Base-by-base conservation (phyloP, 1,140 invertebrate species). In the Cardiocondyla obscurior region DNA sequence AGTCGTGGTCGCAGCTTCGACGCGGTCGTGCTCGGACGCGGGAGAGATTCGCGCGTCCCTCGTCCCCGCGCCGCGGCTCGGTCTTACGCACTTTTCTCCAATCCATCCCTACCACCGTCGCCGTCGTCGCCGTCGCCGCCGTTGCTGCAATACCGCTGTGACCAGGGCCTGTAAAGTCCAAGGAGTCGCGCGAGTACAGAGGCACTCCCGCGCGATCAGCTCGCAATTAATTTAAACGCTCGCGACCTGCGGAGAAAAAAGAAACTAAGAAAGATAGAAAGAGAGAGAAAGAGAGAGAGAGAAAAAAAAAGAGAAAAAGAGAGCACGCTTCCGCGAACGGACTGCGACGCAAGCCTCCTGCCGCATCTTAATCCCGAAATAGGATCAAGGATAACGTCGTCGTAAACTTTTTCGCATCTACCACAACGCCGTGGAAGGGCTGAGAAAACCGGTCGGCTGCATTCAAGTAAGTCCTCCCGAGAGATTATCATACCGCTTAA, bases 1-100 rank as follows among this genome's bases (percentile, higher is more conserved):
- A 79, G 81, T 87, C 73, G 73, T 33, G 49, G 39, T 60, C 49
- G 60, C 53, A 73, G 81, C 73, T 33, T 83, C 25, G 74, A n/a
- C 69, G 82, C 49, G 60, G 19, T 14, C 14, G 53, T 62, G 33
- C 0, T 64, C 3, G 36, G 30, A 36, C 36, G 42, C 12, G 46
- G 30, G n/a, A 36, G 46, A 22, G 62, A 51, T 86, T 76, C 25
- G 19, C 44, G 42, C 28, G 28, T 25, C n/a, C n/a, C 19, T 22
- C 51, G 51, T 22, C n/a, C 46, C 25, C n/a, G 14, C 67, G 51
- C 14, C 6, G 7, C 16, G 28, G 30, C 25, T 39, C 60, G 19
- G 57, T 67, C 53, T 14, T 65, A 84, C 85, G n/a, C n/a, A n/a
- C n/a, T n/a, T 87, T 87, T 87, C 76, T 39, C 73, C 55, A 19